phyloP scores from a whole-genome alignment of 2,113 vertebrate species.

The Hypocryptadius cinnamomeus region DNA sequence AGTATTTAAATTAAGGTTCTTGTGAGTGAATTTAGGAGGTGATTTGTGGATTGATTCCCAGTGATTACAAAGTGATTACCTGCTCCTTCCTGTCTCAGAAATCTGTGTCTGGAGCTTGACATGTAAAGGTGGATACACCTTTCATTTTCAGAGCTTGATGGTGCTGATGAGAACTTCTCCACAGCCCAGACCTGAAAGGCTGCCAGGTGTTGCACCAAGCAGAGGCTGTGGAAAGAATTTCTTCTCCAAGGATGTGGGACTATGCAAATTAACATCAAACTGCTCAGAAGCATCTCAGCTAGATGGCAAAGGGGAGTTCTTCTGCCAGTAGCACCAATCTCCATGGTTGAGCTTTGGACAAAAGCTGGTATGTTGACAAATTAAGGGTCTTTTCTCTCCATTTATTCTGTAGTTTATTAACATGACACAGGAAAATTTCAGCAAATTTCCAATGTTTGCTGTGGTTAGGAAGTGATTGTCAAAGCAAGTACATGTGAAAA shows the following conservation, averaged over 20 bases:
- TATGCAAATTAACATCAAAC: background rate
- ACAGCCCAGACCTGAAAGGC: background rate
- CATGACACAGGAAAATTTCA: no score
- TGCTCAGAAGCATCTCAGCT: background rate
- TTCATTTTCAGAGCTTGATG: background rate
- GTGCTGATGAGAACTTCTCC: background rate
- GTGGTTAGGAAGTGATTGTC: background rate
- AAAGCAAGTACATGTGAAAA: background rate
- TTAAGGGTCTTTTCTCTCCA: background rate
- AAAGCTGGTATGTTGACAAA: background rate
- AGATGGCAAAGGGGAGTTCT: background rate
- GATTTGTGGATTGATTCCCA: background rate
- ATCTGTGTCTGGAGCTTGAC: background rate
- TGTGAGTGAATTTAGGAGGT: background rate
- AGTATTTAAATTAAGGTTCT: background rate
- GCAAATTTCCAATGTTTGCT: background rate
- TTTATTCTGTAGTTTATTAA: no score
- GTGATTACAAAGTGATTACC: background rate
- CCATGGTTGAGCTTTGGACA: background rate
- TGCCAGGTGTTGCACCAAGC: background rate
- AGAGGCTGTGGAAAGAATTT: background rate
- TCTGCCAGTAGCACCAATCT: background rate
- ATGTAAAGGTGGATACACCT: background rate
- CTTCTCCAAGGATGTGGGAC: background rate
- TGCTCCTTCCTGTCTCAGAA: background rate